phyloP scores from a whole-genome alignment of 2,888 invertebrate species.

The Pyralis farinalis region DNA sequence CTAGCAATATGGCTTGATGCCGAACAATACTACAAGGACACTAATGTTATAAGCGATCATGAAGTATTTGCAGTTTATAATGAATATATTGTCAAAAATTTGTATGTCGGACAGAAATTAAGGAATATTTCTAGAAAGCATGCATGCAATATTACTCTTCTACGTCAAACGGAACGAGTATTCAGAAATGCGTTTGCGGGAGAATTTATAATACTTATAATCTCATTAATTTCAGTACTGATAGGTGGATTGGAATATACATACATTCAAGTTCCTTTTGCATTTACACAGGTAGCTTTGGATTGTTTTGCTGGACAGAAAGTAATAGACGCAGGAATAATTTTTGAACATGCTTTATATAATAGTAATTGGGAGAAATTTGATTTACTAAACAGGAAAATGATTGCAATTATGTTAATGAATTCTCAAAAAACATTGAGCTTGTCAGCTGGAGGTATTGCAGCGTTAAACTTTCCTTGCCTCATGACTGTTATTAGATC shows the following conservation, averaged over 20 bases:
- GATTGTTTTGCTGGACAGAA: constrained; percentile 53
- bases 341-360: constrained; percentile 47
- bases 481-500: constrained; percentile 44
- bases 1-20: constrained; percentile 41
- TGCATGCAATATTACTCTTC: constrained; percentile 31
- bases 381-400: constrained; percentile 42
- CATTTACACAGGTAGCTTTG: constrained; percentile 38
- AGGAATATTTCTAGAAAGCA: constrained; percentile 37
- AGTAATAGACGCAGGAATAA: constrained; percentile 42
- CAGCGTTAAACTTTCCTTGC: constrained; percentile 37
- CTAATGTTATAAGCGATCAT: constrained; percentile 1
- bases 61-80: neutral
- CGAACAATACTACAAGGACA: constrained; percentile 1
- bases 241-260: constrained; percentile 53
- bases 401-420: constrained; percentile 43
- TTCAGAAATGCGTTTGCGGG: constrained; percentile 42
- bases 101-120: constrained; percentile 32
- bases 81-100: constrained; percentile 29
- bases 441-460: constrained; percentile 50
- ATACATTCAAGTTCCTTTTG: constrained; percentile 43
- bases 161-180: constrained; percentile 33
- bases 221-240: constrained; percentile 43
- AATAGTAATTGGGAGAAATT: constrained; percentile 58
- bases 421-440: constrained; percentile 46
- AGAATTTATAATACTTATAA: constrained; percentile 39